Evolutionary conservation across 2,888 invertebrate species (phyloP).

Genomic region (Macaria liturata): DNA sequence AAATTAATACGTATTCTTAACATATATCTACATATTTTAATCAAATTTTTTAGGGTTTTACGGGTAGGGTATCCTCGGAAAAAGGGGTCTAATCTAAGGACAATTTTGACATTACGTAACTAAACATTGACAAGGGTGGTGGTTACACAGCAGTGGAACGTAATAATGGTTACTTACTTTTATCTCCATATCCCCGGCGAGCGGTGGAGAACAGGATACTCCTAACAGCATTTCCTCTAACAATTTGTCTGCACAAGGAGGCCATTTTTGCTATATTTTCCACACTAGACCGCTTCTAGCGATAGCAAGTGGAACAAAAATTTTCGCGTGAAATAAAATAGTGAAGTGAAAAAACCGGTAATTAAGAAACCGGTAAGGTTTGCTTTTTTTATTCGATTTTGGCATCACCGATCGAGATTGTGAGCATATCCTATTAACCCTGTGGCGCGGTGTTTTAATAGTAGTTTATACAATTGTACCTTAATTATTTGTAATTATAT

Average conservation of each 20-base stretch:
- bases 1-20: background rate
- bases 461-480: too few relatives aligned
- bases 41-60: slow-evolving; percentile 15
- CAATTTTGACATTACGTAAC: slow-evolving; percentile 80
- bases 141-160: slow-evolving; percentile 36
- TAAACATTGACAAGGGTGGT: slow-evolving; percentile 63
- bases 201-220: slow-evolving; percentile 85
- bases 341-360: slow-evolving; percentile 31
- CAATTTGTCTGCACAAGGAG: slow-evolving; percentile 89
- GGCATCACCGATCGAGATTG: too few relatives aligned
- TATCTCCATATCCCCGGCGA: slow-evolving; percentile 84
- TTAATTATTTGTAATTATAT: too few relatives aligned
- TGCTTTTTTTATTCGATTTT: background rate
- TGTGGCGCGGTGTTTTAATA: too few relatives aligned
- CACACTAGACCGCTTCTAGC: slow-evolving; percentile 75
- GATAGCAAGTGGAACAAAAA: slow-evolving; percentile 66
- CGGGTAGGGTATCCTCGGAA: slow-evolving; percentile 1
- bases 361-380: background rate
- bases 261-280: slow-evolving; percentile 85
- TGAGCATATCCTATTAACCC: too few relatives aligned
- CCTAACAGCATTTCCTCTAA: slow-evolving; percentile 85
- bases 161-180: slow-evolving; percentile 81
- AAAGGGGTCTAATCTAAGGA: slow-evolving; percentile 29
- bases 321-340: slow-evolving; percentile 34
- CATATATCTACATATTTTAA: slow-evolving; percentile 4